A percentile compares a stretch with the other conserved stretches of the same genome.
Evolutionary conservation across 2,113 vertebrate genomes (phyloP).

Genomic region (Enhydra lutris): DNA sequence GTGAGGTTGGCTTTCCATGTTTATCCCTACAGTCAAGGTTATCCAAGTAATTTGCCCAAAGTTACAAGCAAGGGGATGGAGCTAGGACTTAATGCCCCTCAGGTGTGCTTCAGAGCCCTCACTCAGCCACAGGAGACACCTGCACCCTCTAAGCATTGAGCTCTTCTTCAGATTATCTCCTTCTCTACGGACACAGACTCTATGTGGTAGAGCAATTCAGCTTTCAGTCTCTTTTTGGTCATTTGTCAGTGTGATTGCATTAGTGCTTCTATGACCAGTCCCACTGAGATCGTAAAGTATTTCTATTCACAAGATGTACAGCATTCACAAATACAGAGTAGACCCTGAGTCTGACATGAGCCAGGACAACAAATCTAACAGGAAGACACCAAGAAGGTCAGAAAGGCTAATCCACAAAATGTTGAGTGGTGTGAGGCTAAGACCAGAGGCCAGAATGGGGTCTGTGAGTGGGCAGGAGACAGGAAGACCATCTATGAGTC

Average conservation of each 20-base stretch:
- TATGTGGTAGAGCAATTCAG: neutral
- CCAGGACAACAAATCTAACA: neutral
- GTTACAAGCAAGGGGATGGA: neutral
- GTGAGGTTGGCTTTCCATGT: neutral
- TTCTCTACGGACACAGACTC: neutral
- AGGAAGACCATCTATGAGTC: neutral
- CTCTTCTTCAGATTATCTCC: neutral
- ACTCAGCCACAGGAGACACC: neutral
- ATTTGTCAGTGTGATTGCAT: neutral
- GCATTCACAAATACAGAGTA: neutral
- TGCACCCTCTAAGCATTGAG: neutral
- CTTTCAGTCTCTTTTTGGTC: neutral
- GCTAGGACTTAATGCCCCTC: neutral
- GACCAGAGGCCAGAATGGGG: neutral
- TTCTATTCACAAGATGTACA: neutral
- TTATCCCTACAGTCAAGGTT: neutral
- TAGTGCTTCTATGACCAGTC: neutral
- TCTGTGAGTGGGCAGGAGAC: neutral
- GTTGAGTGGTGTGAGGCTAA: neutral
- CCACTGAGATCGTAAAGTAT: neutral
- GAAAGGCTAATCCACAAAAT: neutral
- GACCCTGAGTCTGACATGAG: neutral
- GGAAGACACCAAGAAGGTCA: neutral
- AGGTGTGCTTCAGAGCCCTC: neutral
- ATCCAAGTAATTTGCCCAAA: neutral